Base-by-base conservation (phyloP, 2,888 invertebrate species). In the Cistogaster globosa region DNA sequence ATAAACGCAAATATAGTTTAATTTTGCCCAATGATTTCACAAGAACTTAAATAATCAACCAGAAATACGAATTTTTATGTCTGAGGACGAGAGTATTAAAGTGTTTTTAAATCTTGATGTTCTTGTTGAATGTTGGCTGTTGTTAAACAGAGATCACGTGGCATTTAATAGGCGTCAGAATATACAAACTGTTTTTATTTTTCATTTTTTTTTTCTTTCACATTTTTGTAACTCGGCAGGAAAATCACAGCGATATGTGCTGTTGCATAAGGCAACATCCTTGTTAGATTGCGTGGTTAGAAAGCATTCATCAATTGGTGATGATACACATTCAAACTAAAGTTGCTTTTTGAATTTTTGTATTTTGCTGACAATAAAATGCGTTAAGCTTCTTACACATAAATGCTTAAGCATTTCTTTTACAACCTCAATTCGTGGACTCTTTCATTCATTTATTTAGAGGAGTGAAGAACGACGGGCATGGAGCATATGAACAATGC, bases 301-400 rank as follows among this genome's bases (percentile, higher is more conserved):
- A 53, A 83, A 71, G 91, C 91, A 91, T 91, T 90, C 90, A 91
- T 91, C 91, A 91, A 88, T 84, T 87, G 86, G 60, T 4, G 58
- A 58, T 80, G 72, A 67, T 67, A 80, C 74, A 80, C 67, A 67
- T 45, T 58, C 65, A 74, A 53, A 81, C 80, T 72, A 87, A 88
- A 90, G 87, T 89, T 90, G 90, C 42, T 18, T 0, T 26, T 45
- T 12, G 26, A 12, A 14, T 4, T 65, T 53, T 53, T 32, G 11
- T 42, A 3, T 16, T 75, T 90, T 89, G 90, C 90, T 90, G 89
- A 91, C 90, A 90, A 90, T 89, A 89, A 87, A 84, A 84, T 85
- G 86, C 86, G 82, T 84, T 86, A 72, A 82, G 22, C 63, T 83
- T 85, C 72, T 79, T 77, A 86, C 81, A 86, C 81, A 77, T 80